Base-by-base conservation (phyloP, 2,888 invertebrate species). In the Encarsia formosa region DNA sequence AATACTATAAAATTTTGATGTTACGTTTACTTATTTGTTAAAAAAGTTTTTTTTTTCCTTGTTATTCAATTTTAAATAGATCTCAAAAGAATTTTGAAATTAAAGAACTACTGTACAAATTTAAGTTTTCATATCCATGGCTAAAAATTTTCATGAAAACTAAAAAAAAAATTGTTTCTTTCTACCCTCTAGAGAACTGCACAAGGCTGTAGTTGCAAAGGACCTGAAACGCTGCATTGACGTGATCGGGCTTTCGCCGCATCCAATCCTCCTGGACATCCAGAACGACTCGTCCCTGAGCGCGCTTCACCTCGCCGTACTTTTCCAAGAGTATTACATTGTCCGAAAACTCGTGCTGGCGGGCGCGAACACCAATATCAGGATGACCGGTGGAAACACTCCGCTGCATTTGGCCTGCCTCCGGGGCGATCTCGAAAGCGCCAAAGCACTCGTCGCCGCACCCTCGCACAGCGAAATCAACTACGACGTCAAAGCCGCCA, bases 161-260 rank as follows among this genome's bases (percentile, higher is more conserved):
- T n/a, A n/a, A n/a, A n/a, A n/a, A n/a, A n/a, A n/a, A n/a, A n/a
- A n/a, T n/a, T n/a, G n/a, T n/a, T n/a, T n/a, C n/a, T n/a, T n/a
- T n/a, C n/a, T n/a, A n/a, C n/a, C n/a, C n/a, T n/a, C n/a, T n/a
- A 93, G 93, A 66, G 84, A 86, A 74, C 78, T 95, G 62, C 95
- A 95, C 77, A 81, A 88, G 63, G 88, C 92, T 31, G 87, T 93
- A 62, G 26, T 92, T 62, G 82, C 88, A 49, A 84, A 87, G 57
- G 86, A 83, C 67, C 77, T 81, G 56, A 85, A 88, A 64, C 83
- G 86, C 52, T 84, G 88, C 1, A 78, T 84, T 60, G 83, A 85
- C 46, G n/a, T 94, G 43, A 87, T 93, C 63, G 81, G 83, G 57
- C 78, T 87, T 69, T 87, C 87, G 53, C 89, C 91, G 24, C 83